phyloP scores from a whole-genome alignment of 2,113 vertebrate species.

The Hippocampus barbouri region DNA sequence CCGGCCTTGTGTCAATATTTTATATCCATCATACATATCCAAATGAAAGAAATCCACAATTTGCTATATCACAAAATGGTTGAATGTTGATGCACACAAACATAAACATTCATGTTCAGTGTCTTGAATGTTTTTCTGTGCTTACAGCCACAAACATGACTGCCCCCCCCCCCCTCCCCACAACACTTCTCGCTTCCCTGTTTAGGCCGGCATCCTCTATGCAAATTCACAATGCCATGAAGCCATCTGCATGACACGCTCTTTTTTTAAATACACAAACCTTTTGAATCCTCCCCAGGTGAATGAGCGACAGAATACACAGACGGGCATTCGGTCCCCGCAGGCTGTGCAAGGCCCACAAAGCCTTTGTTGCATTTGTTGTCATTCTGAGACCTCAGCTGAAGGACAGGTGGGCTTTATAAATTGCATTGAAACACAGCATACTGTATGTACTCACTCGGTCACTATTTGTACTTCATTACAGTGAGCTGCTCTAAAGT shows the following conservation, averaged over 20 bases:
- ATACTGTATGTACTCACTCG: constrained; percentile 38
- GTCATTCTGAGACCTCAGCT: constrained; percentile 54
- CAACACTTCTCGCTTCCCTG: neutral
- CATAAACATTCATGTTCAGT: no score
- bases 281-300: constrained; percentile 52
- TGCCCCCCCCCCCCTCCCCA: neutral
- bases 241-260: constrained; percentile 34
- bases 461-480: constrained; percentile 53
- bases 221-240: constrained; percentile 38
- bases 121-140: neutral
- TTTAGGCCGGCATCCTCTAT: constrained; percentile 2
- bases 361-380: constrained; percentile 62
- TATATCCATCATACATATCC: no score
- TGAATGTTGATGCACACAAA: no score
- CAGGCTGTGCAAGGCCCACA: constrained; percentile 43
- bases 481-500: constrained; percentile 25
- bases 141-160: constrained; percentile 21
- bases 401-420: constrained; percentile 68
- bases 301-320: constrained; percentile 55
- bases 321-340: constrained; percentile 32
- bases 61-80: neutral
- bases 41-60: neutral
- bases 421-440: constrained; percentile 24
- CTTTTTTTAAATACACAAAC: constrained; percentile 42
- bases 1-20: no score